Percentiles rank a stretch among this genome's conserved stretches.
Evolutionary conservation across 2,797 vertebrate genomes (phyloP).

Genomic region (Peromyscus melanophrys): DNA sequence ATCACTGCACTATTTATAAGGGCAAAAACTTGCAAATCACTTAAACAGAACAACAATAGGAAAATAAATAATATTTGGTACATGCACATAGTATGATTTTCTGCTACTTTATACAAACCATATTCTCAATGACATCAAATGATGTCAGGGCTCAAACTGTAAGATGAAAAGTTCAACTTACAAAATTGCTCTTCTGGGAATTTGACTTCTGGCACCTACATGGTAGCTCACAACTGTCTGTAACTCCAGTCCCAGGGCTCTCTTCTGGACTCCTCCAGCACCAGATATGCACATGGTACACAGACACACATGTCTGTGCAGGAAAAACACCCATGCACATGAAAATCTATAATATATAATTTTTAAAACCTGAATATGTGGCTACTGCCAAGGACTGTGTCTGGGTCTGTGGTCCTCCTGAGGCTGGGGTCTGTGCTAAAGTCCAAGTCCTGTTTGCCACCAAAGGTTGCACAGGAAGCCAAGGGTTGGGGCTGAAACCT

Average conservation of each 20-base stretch:
- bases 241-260: not conserved
- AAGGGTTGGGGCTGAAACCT: not conserved
- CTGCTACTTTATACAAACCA: not conserved
- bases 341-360: not conserved
- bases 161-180: not conserved
- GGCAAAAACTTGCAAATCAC: conserved; percentile 59
- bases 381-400: not conserved
- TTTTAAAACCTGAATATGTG: not conserved
- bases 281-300: not conserved
- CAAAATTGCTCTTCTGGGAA: not conserved
- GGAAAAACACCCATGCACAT: not conserved
- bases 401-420: not conserved
- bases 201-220: not conserved
- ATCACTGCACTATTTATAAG: conserved; percentile 62
- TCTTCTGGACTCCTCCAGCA: not conserved
- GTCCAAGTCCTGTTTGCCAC: not conserved
- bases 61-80: not conserved
- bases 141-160: not conserved
- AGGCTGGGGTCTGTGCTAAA: not conserved
- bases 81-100: not conserved
- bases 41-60: not conserved
- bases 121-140: conserved; percentile 4
- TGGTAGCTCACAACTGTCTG: not conserved
- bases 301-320: not conserved
- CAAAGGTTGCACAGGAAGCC: not conserved